Evolutionary conservation across 1,140 invertebrate species (phyloP).

Genomic region (Brachionus rubens): DNA sequence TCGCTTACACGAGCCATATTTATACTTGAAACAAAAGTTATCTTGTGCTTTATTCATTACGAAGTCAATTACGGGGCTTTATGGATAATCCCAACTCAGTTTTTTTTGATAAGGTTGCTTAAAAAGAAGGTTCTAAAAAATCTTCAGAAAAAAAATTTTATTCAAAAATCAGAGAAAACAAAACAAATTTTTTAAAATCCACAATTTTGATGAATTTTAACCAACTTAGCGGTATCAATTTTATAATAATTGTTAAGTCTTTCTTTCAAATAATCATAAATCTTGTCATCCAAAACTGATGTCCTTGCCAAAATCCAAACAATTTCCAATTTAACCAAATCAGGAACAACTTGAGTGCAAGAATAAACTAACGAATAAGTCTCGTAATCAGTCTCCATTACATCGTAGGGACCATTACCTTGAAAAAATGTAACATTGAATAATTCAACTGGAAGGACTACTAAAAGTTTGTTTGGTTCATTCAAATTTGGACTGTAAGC

Average conservation of each 20-base stretch:
- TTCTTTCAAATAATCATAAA: background rate
- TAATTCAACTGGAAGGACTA: slow-evolving; percentile 4
- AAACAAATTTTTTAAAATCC: too few species aligned
- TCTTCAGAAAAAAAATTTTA: too few species aligned
- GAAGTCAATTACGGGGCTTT: too few species aligned
- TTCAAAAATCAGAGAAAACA: too few species aligned
- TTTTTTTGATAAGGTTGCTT: too few species aligned
- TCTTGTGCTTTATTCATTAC: too few species aligned
- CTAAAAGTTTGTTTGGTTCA: slow-evolving; percentile 14
- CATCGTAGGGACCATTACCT: slow-evolving; percentile 13
- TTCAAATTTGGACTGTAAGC: slow-evolving; percentile 4
- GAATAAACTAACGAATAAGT: slow-evolving; percentile 15
- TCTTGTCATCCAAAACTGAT: background rate
- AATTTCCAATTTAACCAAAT: slow-evolving; percentile 26
- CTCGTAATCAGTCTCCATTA: slow-evolving; percentile 7
- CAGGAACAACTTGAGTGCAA: slow-evolving; percentile 20
- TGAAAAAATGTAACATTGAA: background rate
- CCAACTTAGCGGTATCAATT: background rate
- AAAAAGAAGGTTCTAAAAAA: too few species aligned
- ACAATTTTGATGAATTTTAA: slow-evolving; percentile 6
- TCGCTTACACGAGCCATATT: too few species aligned
- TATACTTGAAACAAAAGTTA: too few species aligned
- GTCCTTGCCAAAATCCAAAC: slow-evolving; percentile 32
- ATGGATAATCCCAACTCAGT: too few species aligned
- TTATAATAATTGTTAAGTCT: background rate